phyloP scores from a whole-genome alignment of 2,113 vertebrate genomes.

The Ictalurus punctatus region DNA sequence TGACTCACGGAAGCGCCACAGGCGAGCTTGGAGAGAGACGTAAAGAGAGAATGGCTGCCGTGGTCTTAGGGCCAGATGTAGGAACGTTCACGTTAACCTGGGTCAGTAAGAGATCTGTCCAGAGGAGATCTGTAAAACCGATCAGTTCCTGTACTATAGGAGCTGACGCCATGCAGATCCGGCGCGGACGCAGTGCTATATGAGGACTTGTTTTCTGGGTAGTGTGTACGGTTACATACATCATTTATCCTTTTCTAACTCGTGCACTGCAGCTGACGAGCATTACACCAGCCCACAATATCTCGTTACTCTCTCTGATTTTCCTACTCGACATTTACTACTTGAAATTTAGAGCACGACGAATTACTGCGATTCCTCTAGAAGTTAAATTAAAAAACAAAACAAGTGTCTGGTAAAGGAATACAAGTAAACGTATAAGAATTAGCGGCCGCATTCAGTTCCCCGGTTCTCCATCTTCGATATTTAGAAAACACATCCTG shows the following conservation, averaged over 20 bases:
- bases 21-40: background rate
- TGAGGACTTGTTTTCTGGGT: too few species aligned
- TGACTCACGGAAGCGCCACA: background rate
- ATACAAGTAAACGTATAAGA: background rate
- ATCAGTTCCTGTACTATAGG: too few species aligned
- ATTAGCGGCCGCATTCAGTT: background rate
- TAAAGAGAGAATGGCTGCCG: background rate
- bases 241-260: too few species aligned
- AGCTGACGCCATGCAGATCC: too few species aligned
- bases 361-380: too few species aligned
- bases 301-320: too few species aligned
- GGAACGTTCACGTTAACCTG: background rate
- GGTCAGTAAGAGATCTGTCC: background rate
- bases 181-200: too few species aligned
- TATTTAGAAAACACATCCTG: background rate
- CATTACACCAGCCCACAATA: background rate
- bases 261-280: too few species aligned
- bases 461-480: background rate
- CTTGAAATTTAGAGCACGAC: too few species aligned
- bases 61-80: background rate
- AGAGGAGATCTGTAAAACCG: background rate
- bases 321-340: background rate
- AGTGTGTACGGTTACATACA: too few species aligned
- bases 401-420: background rate
- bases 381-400: too few species aligned